Evolutionary conservation across 2,113 vertebrate genomes (phyloP).

Genomic region (Patagioenas fasciata): DNA sequence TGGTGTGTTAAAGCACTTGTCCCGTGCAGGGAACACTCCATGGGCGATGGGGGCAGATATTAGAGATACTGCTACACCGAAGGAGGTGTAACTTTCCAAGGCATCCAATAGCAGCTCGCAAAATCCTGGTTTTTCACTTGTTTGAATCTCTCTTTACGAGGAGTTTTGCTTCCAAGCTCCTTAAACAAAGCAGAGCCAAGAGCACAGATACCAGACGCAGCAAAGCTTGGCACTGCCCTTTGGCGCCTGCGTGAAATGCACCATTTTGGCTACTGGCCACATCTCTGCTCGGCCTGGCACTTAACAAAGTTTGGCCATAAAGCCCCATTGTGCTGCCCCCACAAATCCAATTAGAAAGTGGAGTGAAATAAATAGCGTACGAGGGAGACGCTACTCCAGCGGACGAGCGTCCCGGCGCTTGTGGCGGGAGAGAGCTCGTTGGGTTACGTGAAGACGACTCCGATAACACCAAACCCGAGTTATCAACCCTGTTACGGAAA

Average conservation of each 20-base stretch:
- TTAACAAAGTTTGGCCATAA: slow-evolving; percentile 81
- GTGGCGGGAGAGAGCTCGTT: not conserved
- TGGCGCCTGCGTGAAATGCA: slow-evolving; percentile 74
- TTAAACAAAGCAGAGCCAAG: slow-evolving; percentile 56
- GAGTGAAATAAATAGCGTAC: slow-evolving; percentile 71
- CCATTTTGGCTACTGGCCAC: slow-evolving; percentile 79
- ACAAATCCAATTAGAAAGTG: slow-evolving; percentile 83
- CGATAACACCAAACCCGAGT: not conserved
- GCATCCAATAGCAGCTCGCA: not conserved
- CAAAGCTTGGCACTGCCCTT: slow-evolving; percentile 69
- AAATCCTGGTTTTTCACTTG: not conserved
- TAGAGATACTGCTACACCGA: not conserved
- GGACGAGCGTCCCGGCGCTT: not conserved
- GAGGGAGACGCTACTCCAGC: slow-evolving; percentile 33
- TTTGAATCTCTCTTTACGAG: slow-evolving; percentile 64
- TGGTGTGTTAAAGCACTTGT: not conserved
- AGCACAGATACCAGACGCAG: slow-evolving; percentile 55
- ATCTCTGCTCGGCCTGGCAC: slow-evolving; percentile 84
- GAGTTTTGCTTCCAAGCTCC: slow-evolving; percentile 64
- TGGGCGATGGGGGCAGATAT: not conserved
- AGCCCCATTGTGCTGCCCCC: slow-evolving; percentile 84
- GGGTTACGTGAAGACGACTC: not conserved
- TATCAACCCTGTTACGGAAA: slow-evolving; percentile 20
- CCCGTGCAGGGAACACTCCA: rapidly evolving
- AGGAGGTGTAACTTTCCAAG: not conserved